Conservation (phyloP, 1,140 invertebrate species). For the Lepeophtheirus salmonis region DNA sequence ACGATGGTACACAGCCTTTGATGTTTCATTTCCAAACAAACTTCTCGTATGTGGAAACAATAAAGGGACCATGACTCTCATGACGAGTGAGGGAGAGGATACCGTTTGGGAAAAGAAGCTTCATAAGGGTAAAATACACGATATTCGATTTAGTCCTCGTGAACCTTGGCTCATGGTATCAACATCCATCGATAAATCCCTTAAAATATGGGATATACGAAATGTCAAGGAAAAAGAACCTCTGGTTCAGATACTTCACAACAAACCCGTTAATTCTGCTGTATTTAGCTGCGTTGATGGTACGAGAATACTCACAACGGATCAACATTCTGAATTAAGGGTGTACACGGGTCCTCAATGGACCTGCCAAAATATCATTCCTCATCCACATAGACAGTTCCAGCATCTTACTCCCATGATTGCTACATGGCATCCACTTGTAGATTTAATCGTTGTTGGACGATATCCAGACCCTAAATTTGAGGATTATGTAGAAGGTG, state of each 20-base stretch:
- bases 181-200: slow-evolving; percentile 26
- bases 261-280: slow-evolving; percentile 26
- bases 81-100: slow-evolving; percentile 24
- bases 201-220: slow-evolving; percentile 27
- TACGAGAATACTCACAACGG: slow-evolving; percentile 28
- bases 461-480: slow-evolving; percentile 27
- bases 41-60: slow-evolving; percentile 26
- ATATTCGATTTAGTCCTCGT: slow-evolving; percentile 26
- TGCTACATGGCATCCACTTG: slow-evolving; percentile 29
- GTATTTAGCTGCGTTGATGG: slow-evolving; percentile 23
- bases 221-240: slow-evolving; percentile 24
- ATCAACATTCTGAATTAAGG: slow-evolving; percentile 26
- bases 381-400: slow-evolving; percentile 29
- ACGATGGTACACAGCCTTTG: slow-evolving; percentile 27
- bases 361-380: slow-evolving; percentile 25
- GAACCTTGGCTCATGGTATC: slow-evolving; percentile 27
- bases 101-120: slow-evolving; percentile 22
- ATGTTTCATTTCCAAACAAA: slow-evolving; percentile 23
- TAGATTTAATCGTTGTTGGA: slow-evolving; percentile 28
- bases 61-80: slow-evolving; percentile 23
- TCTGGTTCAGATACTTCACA: slow-evolving; percentile 24
- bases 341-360: slow-evolving; percentile 27
- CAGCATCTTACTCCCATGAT: slow-evolving; percentile 29
- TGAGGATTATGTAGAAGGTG: slow-evolving; percentile 21
- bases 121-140: slow-evolving; percentile 26